These are phyloP conservation scores for Drosophila aff. DNA, from an alignment of 1,140 invertebrate species.

Conservation along the genomic window DNA sequence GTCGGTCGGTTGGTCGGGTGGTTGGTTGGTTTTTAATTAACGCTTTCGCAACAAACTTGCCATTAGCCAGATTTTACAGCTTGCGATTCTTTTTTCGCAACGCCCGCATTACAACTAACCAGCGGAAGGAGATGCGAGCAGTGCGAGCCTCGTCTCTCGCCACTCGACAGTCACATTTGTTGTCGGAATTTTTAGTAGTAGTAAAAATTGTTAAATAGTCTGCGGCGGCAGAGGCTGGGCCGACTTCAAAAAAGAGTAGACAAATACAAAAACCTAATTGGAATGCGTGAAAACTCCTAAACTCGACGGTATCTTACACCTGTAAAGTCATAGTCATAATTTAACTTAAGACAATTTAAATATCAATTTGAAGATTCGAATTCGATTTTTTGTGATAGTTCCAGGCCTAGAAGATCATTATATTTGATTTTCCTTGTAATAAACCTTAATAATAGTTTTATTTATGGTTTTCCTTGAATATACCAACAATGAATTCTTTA, in stretches of 20 bases:
- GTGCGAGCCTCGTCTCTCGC: constrained; percentile 15
- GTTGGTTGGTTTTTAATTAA: constrained; percentile 74
- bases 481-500: background rate
- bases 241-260: constrained; percentile 35
- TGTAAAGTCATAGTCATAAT: background rate
- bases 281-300: background rate
- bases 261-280: constrained; percentile 31
- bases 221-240: constrained; percentile 71
- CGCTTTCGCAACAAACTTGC: constrained; percentile 80
- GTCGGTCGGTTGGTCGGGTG: constrained; percentile 4
- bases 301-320: constrained; percentile 6
- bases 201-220: constrained; percentile 81
- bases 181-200: constrained; percentile 78
- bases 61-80: constrained; percentile 82
- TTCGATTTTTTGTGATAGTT: background rate
- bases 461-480: no score
- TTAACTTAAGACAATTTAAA: background rate
- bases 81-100: constrained; percentile 73
- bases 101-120: constrained; percentile 79
- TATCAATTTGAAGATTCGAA: background rate
- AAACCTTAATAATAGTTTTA: no score
- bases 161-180: constrained; percentile 36
- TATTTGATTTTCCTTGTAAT: no score
- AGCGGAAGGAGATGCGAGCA: constrained; percentile 32
- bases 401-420: no score